Base-by-base conservation (phyloP, 2,797 vertebrate species). In the Tympanoctomys barrerae region DNA sequence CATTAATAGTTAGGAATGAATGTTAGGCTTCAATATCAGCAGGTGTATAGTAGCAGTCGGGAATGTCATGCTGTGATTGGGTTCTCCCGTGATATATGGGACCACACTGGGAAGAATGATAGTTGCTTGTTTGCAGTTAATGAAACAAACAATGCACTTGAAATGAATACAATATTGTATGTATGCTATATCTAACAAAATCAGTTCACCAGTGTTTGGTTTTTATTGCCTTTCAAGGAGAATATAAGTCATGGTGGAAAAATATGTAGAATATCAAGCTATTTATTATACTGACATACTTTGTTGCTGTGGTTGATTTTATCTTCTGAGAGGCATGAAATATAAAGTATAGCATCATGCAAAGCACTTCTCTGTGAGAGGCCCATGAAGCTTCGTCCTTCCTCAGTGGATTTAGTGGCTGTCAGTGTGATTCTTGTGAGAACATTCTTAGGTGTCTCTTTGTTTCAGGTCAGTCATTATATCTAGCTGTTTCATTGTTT, bases 401-500 rank as follows among this genome's bases (percentile, higher is more conserved):
- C 9, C 36, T n/a, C 81, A 94, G 14, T 85, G 33, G 84, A 92
- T 97, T 97, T 95, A 95, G 80, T 77, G 28, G 18, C 42, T 95
- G 57, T 91, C 81, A 54, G 2, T 2, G 0, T 77, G 89, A 14
- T 87, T 91, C 78, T 95, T 97, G 31, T 13, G 71, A 83, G 61
- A 68, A 42, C 21, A 46, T 96, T 96, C 71, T 95, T 89, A 84
- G 59, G 39, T 94, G 78, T 95, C 57, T 52, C 85, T 66, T 90
- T 94, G 33, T 96, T 97, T 98, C 71, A 90, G 54, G 4, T 64
- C 78, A 52, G 75, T 89, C 85, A 83, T 92, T 64, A 12, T 22
- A 90, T 82, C 93, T 93, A 82, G 98, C 90, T 95, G 59, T 75
- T 97, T 22, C 66, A 33, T 96, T 97, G 68, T 98, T 98, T 13